Evolutionary conservation across 2,888 invertebrate genomes (phyloP), one percentile per base, ranked within the genome.

Genomic region (Habrosyne pyritoides): DNA sequence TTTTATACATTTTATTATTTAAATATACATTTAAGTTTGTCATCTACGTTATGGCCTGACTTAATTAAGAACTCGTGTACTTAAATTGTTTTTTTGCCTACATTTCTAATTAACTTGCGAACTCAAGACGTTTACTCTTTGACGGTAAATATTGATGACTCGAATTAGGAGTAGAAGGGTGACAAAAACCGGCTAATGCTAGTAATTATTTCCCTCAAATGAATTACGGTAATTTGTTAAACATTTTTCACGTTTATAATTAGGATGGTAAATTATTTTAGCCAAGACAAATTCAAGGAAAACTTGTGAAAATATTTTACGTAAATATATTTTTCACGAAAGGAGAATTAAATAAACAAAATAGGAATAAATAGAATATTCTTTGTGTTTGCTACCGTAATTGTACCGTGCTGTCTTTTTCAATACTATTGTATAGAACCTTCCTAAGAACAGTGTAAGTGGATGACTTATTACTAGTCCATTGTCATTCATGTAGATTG

Each of bases 151-250:
- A 66, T 68, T 64, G 59, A 68, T 52, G 21, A 50, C 18, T 21
- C 28, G 10, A 54, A 52, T 59, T 56, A 66, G 53, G 24, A 49
- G 24, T 30, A 49, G 57, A 69, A 61, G 56, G 52, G 53, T 52
- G 47, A 50, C 56, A 55, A 66, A 66, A 64, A 56, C 53, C 66
- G 59, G 60, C 57, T 62, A 57, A 58, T 53, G 55, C 47, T 55
- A 52, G 52, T 53, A 63, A 70, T 70, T 63, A 60, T 60, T 57
- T 59, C 53, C 26, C 53, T 48, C 42, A 50, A 60, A 66, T 53
- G 60, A 62, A 70, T 65, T 52, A 56, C 51, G 50, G 50, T 49
- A 67, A 59, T 66, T 70, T 67, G 53, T 66, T 56, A 48, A 49
- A 52, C 56, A 36, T 54, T 56, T 60, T 55, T 60, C 52, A 52